Evolutionary conservation across 2,888 invertebrate genomes (phyloP).

Genomic region (Cheilosia urbana): DNA sequence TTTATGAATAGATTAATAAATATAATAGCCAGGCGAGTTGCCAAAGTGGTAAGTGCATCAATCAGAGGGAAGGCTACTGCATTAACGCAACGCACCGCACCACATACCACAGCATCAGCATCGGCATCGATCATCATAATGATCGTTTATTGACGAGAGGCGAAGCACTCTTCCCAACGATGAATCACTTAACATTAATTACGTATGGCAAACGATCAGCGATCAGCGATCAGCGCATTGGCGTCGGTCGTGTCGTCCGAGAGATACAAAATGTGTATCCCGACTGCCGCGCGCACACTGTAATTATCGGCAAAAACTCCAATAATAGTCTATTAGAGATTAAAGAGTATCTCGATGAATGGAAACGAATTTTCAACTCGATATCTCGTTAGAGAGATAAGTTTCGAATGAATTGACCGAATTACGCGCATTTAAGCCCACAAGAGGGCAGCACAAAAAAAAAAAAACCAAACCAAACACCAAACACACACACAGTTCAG

Average conservation of each 20-base stretch:
- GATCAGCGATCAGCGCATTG: conserved; percentile 55
- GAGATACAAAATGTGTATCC: conserved; percentile 52
- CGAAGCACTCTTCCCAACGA: conserved; percentile 19
- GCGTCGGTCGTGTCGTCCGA: conserved; percentile 35
- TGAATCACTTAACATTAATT: conserved; percentile 76
- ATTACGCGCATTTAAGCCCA: conserved; percentile 66
- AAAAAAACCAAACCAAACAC: conserved; percentile 11
- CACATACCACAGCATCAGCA: conserved; percentile 9
- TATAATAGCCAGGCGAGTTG: neutral
- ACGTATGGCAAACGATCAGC: conserved; percentile 73
- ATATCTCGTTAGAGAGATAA: conserved; percentile 68
- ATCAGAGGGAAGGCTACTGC: conserved; percentile 36
- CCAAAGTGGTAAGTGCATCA: conserved; percentile 31
- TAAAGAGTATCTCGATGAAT: conserved; percentile 35
- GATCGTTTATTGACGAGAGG: conserved; percentile 63
- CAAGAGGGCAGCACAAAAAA: conserved; percentile 38
- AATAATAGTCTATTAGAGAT: conserved; percentile 66
- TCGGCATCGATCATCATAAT: conserved; percentile 21
- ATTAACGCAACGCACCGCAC: conserved; percentile 5
- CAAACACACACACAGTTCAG: conserved; percentile 14
- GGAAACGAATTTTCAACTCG: conserved; percentile 33
- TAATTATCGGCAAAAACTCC: conserved; percentile 64
- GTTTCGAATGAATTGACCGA: conserved; percentile 68
- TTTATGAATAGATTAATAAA: conserved; percentile 26
- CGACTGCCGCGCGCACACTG: conserved; percentile 19